Conservation (phyloP, 2,888 invertebrate species). For the Proisotoma minuta region DNA sequence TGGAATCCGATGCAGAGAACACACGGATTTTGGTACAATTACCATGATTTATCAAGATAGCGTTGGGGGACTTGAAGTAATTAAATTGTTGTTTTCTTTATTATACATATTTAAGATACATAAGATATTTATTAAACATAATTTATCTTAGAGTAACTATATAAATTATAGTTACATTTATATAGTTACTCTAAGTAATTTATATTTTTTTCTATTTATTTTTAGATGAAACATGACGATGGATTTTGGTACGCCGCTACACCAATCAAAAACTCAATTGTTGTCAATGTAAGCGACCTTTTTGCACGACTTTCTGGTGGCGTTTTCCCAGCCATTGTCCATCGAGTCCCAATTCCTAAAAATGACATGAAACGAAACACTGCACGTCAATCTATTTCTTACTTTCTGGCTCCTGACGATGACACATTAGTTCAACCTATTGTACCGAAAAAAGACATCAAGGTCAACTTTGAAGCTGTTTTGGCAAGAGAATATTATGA, state of each 20-base stretch:
- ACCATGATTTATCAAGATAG: constrained; percentile 67
- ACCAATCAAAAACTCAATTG: constrained; percentile 57
- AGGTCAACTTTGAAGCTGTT: constrained; percentile 32
- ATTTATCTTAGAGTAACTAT: no score
- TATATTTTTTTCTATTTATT: no score
- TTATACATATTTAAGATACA: no score
- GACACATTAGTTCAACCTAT: constrained; percentile 56
- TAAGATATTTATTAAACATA: no score
- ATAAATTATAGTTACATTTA: no score
- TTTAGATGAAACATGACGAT: constrained; percentile 39
- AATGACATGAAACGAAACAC: constrained; percentile 60
- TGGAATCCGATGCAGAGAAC: constrained; percentile 65
- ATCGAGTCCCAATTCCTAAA: constrained; percentile 69
- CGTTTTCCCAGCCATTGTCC: constrained; percentile 65
- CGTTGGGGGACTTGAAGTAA: constrained; percentile 68
- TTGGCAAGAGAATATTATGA: constrained; percentile 32
- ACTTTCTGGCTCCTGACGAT: constrained; percentile 63
- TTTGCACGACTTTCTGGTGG: constrained; percentile 69
- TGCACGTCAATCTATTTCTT: constrained; percentile 68
- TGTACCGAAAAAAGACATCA: constrained; percentile 33
- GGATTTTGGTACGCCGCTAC: constrained; percentile 33
- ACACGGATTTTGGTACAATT: constrained; percentile 71
- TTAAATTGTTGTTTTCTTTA: no score
- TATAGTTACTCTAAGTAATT: no score
- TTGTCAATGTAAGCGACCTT: constrained; percentile 70